Evolutionary conservation across 2,888 invertebrate genomes (phyloP), one percentile per base, ranked within the genome.

Genomic region (Latheticus oryzae): DNA sequence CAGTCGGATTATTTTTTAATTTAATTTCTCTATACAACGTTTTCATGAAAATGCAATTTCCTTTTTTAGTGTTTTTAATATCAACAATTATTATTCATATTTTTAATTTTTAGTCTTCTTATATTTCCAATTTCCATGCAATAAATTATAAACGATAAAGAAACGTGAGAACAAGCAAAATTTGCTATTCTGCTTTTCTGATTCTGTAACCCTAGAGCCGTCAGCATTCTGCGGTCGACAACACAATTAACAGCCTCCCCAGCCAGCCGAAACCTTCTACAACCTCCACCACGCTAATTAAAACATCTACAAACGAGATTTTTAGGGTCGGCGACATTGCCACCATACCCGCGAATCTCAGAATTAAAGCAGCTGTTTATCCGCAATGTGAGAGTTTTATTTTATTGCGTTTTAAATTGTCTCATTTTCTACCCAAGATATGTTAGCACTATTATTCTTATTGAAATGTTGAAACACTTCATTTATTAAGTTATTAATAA

Each of bases 221-320:
- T 58, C 62, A 55, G 58, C 58, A 54, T 62, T 57, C 61, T 58
- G 64, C 62, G 64, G 62, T 61, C 62, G 62, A 64, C 64, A 64
- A 62, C 61, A 60, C 62, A 64, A 64, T 64, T 64, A 64, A 61
- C 62, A 62, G 55, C 53, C 52, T 53, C 61, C 61, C 54, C 61
- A 23, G 42, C 54, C 54, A 37, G 54, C 51, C 60, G 33, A 50
- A 61, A 35, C 54, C 60, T 51, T 51, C 60, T 60, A 50, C 58
- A 58, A 47, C 43, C 58, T 52, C 47, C 33, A 52, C 52, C 45
- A 35, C 55, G 58, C 61, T 61, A 63, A 63, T 63, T 63, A 62
- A 64, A 64, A 64, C 60, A 64, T 64, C 62, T 64, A 60, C 60
- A 61, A 62, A 62, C 62, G 60, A 62, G 64, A 57, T 62, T 62